Evolutionary conservation across 2,888 invertebrate genomes (phyloP).

Genomic region (Cinara cedri): DNA sequence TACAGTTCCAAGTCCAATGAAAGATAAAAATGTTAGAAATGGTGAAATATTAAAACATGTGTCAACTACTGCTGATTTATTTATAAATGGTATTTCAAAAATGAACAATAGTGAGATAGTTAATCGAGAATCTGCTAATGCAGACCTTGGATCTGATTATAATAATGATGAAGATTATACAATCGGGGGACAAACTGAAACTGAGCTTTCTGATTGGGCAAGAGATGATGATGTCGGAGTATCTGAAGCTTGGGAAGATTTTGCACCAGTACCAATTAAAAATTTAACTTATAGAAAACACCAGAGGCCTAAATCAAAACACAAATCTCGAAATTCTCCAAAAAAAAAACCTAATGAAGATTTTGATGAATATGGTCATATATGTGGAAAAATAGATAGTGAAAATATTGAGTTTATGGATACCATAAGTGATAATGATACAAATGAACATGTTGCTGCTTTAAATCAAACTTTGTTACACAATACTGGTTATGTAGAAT

Average conservation of each 20-base stretch:
- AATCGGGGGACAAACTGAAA: constrained; percentile 78
- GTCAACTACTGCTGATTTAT: constrained; percentile 60
- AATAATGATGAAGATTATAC: constrained; percentile 69
- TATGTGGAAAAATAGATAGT: constrained; percentile 65
- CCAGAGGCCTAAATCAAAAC: constrained; percentile 61
- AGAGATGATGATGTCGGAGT: constrained; percentile 74
- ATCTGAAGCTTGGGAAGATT: constrained; percentile 76
- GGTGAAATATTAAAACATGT: constrained; percentile 60
- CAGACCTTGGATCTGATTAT: constrained; percentile 67
- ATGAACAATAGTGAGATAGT: constrained; percentile 49
- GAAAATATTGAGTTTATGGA: constrained; percentile 88
- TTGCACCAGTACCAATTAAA: constrained; percentile 68
- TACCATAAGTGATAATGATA: constrained; percentile 73
- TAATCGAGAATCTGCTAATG: constrained; percentile 63
- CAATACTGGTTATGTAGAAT: constrained; percentile 73
- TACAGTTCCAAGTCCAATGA: constrained; percentile 59
- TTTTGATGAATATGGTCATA: constrained; percentile 62
- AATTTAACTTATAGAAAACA: constrained; percentile 62
- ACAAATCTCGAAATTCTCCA: constrained; percentile 62
- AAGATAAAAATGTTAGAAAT: constrained; percentile 58
- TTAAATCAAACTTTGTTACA: constrained; percentile 63
- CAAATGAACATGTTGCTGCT: constrained; percentile 68
- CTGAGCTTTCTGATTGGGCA: constrained; percentile 89
- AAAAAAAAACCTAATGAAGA: constrained; percentile 63
- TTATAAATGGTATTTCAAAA: constrained; percentile 52